Evolutionary conservation across 2,888 invertebrate species (phyloP), one percentile per base, ranked within the genome.

Genomic region (Polyommatus iphigenia): DNA sequence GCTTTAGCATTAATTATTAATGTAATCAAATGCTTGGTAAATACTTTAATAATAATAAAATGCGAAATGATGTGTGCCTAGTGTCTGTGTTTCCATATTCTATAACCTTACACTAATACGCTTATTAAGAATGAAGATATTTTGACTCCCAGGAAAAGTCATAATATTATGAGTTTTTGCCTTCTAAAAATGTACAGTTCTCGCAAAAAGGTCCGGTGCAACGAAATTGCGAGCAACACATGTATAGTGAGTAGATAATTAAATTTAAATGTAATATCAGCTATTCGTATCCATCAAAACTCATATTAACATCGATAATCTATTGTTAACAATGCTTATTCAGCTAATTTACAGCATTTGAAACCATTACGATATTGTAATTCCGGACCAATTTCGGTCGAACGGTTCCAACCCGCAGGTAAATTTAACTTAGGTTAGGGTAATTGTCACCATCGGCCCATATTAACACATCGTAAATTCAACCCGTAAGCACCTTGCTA

Each of bases 401-500:
- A 73, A 73, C 73, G 54, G 50, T 67, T 67, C 15, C 29, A 67
- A 76, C 83, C 84, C 85, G 87, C 92, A 93, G 93, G 93, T 93
- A 88, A 91, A 92, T 91, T 92, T 90, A 92, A 93, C 91, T 89
- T 87, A 86, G 87, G 88, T 88, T 87, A 87, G 83, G 85, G 84
- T 91, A 91, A 92, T 91, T 89, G 89, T 85, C 83, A 83, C 82
- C 89, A 88, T 89, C 86, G 90, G 88, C 85, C 85, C 85, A 83
- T 89, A 92, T 92, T 92, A 93, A 90, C 93, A 92, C 91, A 85
- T 91, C 90, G 90, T 92, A 92, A 91, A 91, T 92, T 91, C 86
- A 89, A 90, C 90, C 91, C 90, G 87, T 87, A 89, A 92, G 89
- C 89, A 92, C 92, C 92, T 91, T 90, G 90, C 88, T 91, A 92